Evolutionary conservation across 2,797 vertebrate species (phyloP).

Genomic region (Myotis myotis): DNA sequence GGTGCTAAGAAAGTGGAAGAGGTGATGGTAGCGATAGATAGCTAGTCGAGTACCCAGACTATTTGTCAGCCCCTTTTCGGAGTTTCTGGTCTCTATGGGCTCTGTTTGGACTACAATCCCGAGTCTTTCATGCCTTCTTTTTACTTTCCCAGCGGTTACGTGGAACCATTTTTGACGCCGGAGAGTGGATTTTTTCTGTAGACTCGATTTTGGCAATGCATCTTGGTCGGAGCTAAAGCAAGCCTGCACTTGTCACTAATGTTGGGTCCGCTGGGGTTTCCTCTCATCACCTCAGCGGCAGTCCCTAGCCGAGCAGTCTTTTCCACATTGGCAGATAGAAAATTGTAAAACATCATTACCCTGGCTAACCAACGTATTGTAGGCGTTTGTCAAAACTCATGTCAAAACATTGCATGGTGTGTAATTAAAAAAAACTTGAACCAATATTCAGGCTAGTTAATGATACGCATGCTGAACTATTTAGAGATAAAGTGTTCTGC

Average conservation of each 20-base stretch:
- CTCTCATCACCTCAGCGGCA: background rate
- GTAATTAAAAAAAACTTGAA: background rate
- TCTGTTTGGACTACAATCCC: background rate
- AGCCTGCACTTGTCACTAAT: background rate
- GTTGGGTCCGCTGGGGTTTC: background rate
- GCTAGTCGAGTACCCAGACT: background rate
- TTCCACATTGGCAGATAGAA: background rate
- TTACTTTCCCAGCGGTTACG: background rate
- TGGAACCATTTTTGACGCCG: background rate
- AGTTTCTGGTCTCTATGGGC: background rate
- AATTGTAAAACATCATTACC: background rate
- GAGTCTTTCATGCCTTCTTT: background rate
- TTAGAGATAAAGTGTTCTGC: background rate
- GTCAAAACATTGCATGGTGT: conserved; percentile 31
- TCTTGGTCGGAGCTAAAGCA: background rate
- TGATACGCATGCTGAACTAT: background rate
- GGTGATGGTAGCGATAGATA: background rate
- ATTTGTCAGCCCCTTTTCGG: background rate
- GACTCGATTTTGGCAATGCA: background rate
- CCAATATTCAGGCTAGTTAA: background rate
- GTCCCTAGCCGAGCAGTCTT: background rate
- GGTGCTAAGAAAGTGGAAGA: background rate
- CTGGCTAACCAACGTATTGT: background rate
- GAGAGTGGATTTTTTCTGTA: background rate
- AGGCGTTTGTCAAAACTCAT: background rate